Evolutionary conservation across 2,113 vertebrate species (phyloP).

Genomic region (Pituophis catenifer): DNA sequence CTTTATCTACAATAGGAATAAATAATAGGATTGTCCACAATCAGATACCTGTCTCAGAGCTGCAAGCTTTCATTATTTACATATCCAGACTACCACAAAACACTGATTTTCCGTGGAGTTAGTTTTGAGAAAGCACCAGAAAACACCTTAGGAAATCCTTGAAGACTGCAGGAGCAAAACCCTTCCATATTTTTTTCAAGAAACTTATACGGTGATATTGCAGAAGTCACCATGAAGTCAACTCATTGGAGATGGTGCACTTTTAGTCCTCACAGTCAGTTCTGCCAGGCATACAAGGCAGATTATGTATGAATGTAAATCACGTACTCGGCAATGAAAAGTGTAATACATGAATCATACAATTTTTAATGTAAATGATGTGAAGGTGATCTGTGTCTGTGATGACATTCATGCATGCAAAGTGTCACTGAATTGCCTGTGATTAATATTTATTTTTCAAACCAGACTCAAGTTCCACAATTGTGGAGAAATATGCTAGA

Average conservation of each 20-base stretch:
- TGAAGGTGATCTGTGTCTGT: neutral
- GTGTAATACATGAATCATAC: neutral
- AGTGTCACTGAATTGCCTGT: neutral
- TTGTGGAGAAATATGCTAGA: neutral
- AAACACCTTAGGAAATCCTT: neutral
- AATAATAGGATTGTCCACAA: neutral
- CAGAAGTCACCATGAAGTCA: neutral
- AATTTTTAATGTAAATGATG: neutral
- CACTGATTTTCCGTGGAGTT: neutral
- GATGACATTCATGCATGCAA: neutral
- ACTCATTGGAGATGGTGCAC: neutral
- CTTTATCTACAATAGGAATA: neutral
- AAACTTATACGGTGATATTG: neutral
- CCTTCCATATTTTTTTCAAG: neutral
- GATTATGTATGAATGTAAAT: too few relatives aligned
- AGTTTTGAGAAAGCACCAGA: neutral
- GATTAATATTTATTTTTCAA: neutral
- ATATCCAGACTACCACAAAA: neutral
- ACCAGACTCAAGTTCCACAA: neutral
- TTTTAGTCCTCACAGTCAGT: neutral
- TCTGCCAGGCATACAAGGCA: neutral
- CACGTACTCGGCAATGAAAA: neutral
- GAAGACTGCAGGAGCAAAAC: neutral
- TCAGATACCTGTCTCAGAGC: neutral
- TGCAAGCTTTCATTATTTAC: neutral